These are phyloP conservation scores for Cataglyphis rosenhaueri DNA, from an alignment of 2,888 invertebrate species.

Conservation along the genomic window DNA sequence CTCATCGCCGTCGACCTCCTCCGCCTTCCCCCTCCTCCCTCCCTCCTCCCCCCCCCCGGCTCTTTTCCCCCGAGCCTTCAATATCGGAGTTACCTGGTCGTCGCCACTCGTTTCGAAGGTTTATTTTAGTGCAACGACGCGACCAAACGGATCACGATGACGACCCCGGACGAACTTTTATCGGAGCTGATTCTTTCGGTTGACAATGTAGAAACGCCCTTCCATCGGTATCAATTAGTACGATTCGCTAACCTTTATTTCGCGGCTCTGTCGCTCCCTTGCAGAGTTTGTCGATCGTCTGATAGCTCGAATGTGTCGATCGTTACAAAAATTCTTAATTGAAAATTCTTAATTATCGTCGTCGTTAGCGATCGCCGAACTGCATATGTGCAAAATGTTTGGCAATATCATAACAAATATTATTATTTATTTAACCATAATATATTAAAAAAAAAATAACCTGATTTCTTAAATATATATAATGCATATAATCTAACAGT, in stretches of 20 bases:
- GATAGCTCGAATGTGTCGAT: conserved; percentile 23
- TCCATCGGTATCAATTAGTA: conserved; percentile 77
- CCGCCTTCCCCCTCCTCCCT: conserved; percentile 52
- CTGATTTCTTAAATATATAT: background rate
- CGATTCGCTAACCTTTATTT: conserved; percentile 67
- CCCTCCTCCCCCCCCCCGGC: conserved; percentile 18
- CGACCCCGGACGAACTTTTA: conserved; percentile 58
- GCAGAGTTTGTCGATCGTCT: conserved; percentile 37
- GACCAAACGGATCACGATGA: conserved; percentile 38
- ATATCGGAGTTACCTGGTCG: conserved; percentile 40
- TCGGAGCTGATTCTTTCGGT: conserved; percentile 59
- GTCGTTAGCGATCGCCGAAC: conserved; percentile 11
- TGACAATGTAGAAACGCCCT: conserved; percentile 76
- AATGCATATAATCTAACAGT: background rate
- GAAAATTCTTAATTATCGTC: conserved; percentile 38
- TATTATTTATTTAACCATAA: background rate
- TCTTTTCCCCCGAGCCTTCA: conserved; percentile 34
- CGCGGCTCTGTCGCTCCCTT: conserved; percentile 53
- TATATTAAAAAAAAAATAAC: background rate
- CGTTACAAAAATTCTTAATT: conserved; percentile 42
- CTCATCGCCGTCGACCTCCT: conserved; percentile 66
- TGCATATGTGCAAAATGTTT: background rate
- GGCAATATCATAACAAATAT: background rate
- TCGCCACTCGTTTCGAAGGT: conserved; percentile 72
- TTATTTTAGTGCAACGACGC: conserved; percentile 69